Conservation (phyloP, 1,140 invertebrate genomes). For the Calliopsis andreniformis region DNA sequence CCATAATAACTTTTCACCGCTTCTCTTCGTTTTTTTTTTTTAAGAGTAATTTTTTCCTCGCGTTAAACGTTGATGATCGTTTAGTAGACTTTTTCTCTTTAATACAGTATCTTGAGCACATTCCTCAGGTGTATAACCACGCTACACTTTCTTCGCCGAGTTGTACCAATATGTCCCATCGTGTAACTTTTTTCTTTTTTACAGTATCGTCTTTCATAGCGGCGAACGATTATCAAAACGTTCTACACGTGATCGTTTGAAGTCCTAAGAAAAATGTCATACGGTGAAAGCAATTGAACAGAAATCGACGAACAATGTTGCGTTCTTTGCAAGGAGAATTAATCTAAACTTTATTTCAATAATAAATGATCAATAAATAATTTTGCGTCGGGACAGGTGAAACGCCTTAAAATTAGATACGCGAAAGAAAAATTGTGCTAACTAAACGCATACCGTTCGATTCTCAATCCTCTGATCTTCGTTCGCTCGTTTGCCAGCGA, state of each 20-base stretch:
- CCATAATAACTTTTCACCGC: slow-evolving; percentile 74
- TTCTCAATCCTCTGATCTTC: slow-evolving; percentile 43
- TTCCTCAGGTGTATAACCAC: slow-evolving; percentile 81
- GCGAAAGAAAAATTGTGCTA: slow-evolving; percentile 34
- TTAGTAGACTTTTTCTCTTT: slow-evolving; percentile 77
- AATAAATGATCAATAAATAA: slow-evolving; percentile 6
- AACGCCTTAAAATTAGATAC: slow-evolving; percentile 18
- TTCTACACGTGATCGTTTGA: slow-evolving; percentile 36
- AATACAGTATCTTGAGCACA: slow-evolving; percentile 81
- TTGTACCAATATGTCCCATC: slow-evolving; percentile 77
- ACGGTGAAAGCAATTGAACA: not conserved
- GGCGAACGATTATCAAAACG: slow-evolving; percentile 35
- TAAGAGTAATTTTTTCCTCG: slow-evolving; percentile 77
- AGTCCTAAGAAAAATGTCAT: not conserved
- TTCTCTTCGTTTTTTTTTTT: slow-evolving; percentile 42
- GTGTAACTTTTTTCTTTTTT: slow-evolving; percentile 15
- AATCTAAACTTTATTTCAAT: not conserved
- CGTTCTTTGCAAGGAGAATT: not conserved
- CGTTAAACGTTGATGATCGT: slow-evolving; percentile 77
- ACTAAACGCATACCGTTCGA: slow-evolving; percentile 26
- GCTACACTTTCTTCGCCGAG: slow-evolving; percentile 80
- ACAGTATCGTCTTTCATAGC: not conserved
- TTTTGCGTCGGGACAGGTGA: too few species aligned
- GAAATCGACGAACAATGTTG: not conserved
- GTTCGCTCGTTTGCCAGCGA: slow-evolving; percentile 53